These are phyloP conservation scores for Eulithis prunata DNA, from an alignment of 2,888 invertebrate species.

Conservation along the genomic window DNA sequence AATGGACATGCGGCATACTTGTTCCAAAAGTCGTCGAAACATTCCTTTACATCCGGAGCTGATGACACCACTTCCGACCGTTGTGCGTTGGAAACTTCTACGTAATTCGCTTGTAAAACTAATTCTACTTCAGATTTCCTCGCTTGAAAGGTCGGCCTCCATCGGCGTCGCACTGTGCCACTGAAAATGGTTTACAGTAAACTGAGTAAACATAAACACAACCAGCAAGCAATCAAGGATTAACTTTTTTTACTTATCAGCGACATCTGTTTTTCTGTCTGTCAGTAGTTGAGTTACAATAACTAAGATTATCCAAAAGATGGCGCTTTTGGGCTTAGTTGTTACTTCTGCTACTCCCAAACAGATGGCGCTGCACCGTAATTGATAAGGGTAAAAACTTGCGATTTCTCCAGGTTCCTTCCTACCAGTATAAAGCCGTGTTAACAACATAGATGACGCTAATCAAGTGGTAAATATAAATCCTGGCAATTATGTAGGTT, in stretches of 20 bases:
- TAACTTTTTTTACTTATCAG: neutral
- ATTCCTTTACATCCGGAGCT: slow-evolving; percentile 87
- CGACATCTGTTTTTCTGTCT: neutral
- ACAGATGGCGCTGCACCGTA: slow-evolving; percentile 10
- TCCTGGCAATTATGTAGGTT: neutral
- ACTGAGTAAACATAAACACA: too few relatives aligned
- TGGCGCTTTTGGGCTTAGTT: too few relatives aligned
- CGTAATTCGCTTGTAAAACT: slow-evolving; percentile 88
- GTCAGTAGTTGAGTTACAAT: too few relatives aligned
- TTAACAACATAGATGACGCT: neutral
- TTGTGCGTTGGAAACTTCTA: slow-evolving; percentile 86
- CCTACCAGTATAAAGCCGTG: neutral
- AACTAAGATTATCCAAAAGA: too few relatives aligned
- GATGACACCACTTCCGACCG: slow-evolving; percentile 76
- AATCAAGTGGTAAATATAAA: neutral
- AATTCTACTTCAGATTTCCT: slow-evolving; percentile 88
- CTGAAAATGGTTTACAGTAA: slow-evolving; percentile 68
- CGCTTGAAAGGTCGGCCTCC: slow-evolving; percentile 86
- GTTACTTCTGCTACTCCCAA: slow-evolving; percentile 1
- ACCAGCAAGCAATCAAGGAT: too few relatives aligned
- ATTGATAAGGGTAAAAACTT: neutral
- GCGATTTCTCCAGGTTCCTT: neutral
- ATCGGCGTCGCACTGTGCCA: slow-evolving; percentile 90
- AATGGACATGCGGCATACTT: slow-evolving; percentile 86
- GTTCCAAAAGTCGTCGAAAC: slow-evolving; percentile 90